Evolutionary conservation across 2,113 vertebrate genomes (phyloP), one percentile per base, ranked within the genome.

Genomic region (Eulacestoma nigropectus): DNA sequence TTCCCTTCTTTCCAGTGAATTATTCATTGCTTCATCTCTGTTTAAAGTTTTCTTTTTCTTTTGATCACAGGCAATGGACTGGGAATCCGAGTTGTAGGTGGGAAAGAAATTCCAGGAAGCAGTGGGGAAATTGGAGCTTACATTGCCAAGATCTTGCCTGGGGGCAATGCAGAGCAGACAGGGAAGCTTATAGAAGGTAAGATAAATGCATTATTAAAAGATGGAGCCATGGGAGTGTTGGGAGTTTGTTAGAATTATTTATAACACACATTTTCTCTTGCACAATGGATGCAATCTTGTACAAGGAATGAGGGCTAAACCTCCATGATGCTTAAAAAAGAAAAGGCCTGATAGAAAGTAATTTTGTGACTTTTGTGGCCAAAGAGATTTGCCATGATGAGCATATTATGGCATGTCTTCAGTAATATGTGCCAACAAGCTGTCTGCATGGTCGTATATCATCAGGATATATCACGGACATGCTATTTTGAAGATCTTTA

Each of bases 61-160:
- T 93, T 96, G 29, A 93, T 86, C 94, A 76, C 93, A 99, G 99
- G 99, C 42, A 99, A 99, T 57, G 99, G 99, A 81, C 98, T 99
- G 89, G 99, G 99, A 74, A 99, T 99, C 82, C 98, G 98, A 94
- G 98, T 99, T 84, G 98, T 99, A 49, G 99, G 99, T 80, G 99
- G 99, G 35, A 99, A 99, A 96, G 99, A 99, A 97, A 99, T 99
- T 93, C 99, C 99, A 30, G 99, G 99, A 87, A 98, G 98, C 89
- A 95, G 96, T 47, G 98, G 99, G 91, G 99, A 99, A 97, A 99
- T 98, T 80, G 99, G 99, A 97, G 99, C 99, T 62, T 99, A 99
- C 84, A 98, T 99, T 91, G 99, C 99, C 92, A 99, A 98, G 96
- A 98, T 99, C 89, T 97, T 99, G 91, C 98, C 99, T 13, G 99